phyloP scores from a whole-genome alignment of 2,888 invertebrate genomes.

The Selenia dentaria region DNA sequence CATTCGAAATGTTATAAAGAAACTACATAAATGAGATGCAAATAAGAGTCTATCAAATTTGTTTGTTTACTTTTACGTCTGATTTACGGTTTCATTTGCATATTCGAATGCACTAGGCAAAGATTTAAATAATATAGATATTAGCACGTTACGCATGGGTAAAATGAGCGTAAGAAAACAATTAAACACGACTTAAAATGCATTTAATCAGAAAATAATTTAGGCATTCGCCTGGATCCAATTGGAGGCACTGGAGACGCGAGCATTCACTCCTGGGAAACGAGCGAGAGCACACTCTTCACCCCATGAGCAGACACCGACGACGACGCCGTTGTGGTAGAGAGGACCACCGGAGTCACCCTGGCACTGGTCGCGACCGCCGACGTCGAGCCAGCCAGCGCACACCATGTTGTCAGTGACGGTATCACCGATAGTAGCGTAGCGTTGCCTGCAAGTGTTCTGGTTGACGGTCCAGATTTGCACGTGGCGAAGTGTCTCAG shows the following conservation, averaged over 20 bases:
- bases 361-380: constrained; percentile 64
- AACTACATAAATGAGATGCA: too few species aligned
- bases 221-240: constrained; percentile 30
- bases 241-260: constrained; percentile 35
- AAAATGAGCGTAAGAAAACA: too few species aligned
- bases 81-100: too few species aligned
- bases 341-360: constrained; percentile 65
- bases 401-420: constrained; percentile 53
- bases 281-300: constrained; percentile 30
- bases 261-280: constrained; percentile 44
- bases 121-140: too few species aligned
- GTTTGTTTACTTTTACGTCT: too few species aligned
- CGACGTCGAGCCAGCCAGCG: constrained; percentile 57
- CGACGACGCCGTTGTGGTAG: constrained; percentile 41
- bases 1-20: too few species aligned
- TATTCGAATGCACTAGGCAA: too few species aligned
- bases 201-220: too few species aligned
- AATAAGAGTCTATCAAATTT: too few species aligned
- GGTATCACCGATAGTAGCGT: constrained; percentile 6
- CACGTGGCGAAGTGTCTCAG: constrained; percentile 47
- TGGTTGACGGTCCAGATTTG: constrained; percentile 49
- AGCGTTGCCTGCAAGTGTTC: constrained; percentile 31
- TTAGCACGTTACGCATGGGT: too few species aligned
- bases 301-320: constrained; percentile 46
- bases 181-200: too few species aligned